These are phyloP conservation scores for Calliscelio sp. DNA, from an alignment of 2,888 invertebrate species.

Conservation along the genomic window DNA sequence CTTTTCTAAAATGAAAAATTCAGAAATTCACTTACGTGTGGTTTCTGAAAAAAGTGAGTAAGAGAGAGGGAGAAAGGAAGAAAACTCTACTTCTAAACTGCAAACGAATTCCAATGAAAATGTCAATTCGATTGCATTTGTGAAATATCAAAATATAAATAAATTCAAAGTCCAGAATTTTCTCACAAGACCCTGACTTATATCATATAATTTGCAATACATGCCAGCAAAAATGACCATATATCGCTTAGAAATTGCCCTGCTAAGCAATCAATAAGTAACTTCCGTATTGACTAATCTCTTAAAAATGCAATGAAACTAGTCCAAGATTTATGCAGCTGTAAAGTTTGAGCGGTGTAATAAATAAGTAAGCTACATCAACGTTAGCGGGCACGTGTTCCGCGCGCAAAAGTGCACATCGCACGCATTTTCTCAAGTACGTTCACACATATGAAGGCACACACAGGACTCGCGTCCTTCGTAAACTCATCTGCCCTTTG, in stretches of 20 bases:
- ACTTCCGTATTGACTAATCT: conserved; percentile 52
- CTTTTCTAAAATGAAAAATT: conserved; percentile 18
- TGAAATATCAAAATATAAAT: neutral
- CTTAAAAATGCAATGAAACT: conserved; percentile 51
- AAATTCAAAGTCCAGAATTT: neutral
- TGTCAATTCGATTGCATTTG: neutral
- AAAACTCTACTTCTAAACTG: neutral
- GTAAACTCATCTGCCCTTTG: conserved; percentile 39
- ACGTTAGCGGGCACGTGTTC: conserved; percentile 34
- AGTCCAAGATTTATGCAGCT: conserved; percentile 51
- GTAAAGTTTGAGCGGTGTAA: conserved; percentile 49
- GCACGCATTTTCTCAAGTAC: conserved; percentile 29
- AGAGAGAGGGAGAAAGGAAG: too few relatives aligned
- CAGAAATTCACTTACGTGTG: neutral
- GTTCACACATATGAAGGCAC: neutral
- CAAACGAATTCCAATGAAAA: neutral
- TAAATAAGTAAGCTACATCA: conserved; percentile 54
- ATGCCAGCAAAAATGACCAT: neutral
- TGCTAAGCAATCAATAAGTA: conserved; percentile 46
- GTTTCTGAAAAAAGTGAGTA: neutral
- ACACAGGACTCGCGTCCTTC: conserved; percentile 8
- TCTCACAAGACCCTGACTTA: neutral
- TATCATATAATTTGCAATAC: conserved; percentile 31
- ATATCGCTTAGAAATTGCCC: neutral
- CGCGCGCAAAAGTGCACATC: conserved; percentile 49